Evolutionary conservation across 92 coral and sea anemone genomes (phyloP).

Genomic region (Anthopleura xanthogrammica): DNA sequence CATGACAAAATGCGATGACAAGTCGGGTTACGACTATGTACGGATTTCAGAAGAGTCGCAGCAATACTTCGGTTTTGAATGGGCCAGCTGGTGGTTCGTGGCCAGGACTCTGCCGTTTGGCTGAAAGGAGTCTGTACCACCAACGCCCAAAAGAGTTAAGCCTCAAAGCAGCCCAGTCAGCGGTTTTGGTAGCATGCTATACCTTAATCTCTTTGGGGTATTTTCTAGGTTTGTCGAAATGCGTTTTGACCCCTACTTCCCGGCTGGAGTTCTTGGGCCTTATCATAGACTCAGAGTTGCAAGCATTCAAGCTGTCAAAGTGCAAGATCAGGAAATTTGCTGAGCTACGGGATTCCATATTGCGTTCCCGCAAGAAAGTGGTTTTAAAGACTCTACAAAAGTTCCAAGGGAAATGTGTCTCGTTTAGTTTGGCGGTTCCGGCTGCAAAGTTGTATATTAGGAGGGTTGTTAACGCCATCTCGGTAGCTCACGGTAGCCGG

Average conservation of each 20-base stretch:
- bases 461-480: too few relatives aligned
- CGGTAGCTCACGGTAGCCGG: too few relatives aligned
- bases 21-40: too few relatives aligned
- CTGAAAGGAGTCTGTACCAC: too few relatives aligned
- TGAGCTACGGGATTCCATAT: constrained; percentile 19
- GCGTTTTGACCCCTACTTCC: not conserved
- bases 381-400: not conserved
- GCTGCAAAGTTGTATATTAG: constrained; percentile 25
- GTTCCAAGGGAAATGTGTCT: not conserved
- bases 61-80: too few relatives aligned
- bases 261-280: not conserved
- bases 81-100: too few relatives aligned
- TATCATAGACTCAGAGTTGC: not conserved
- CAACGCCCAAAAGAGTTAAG: too few relatives aligned
- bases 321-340: constrained; percentile 17
- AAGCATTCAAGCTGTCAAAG: constrained; percentile 10
- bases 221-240: constrained; percentile 5
- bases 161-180: too few relatives aligned
- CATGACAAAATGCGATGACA: too few relatives aligned
- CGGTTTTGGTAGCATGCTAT: too few relatives aligned
- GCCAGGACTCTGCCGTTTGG: too few relatives aligned
- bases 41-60: too few relatives aligned
- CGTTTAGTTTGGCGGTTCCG: constrained; percentile 12
- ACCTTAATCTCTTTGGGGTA: not conserved
- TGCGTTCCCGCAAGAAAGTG: not conserved